These are phyloP conservation scores for Helarctos malayanus DNA, from an alignment of 2,797 vertebrate species.

Conservation along the genomic window DNA sequence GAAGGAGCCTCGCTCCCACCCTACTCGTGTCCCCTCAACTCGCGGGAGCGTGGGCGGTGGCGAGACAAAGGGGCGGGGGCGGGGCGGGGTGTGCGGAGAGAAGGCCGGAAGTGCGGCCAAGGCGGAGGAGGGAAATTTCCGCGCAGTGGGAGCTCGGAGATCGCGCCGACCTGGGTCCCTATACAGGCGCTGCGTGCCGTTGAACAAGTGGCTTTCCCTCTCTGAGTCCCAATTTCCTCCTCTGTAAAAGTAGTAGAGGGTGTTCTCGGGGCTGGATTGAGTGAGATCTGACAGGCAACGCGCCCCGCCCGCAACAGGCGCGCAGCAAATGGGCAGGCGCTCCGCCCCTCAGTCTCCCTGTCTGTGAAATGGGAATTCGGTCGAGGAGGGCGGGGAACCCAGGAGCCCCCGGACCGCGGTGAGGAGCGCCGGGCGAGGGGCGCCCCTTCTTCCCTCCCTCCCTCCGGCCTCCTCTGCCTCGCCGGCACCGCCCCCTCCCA, in stretches of 20 bases:
- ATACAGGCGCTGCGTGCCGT: neutral
- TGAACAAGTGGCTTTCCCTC: neutral
- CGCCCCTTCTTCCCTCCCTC: neutral
- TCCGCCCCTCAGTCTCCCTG: neutral
- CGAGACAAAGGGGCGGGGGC: constrained; percentile 75
- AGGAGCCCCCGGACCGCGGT: neutral
- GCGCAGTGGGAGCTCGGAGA: neutral
- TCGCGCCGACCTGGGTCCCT: neutral
- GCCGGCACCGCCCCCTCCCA: constrained; percentile 73
- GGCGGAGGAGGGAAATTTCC: constrained; percentile 71
- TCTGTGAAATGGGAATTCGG: neutral
- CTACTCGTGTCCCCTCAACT: neutral
- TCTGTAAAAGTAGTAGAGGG: neutral
- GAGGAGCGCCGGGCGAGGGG: neutral
- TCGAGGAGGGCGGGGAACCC: neutral
- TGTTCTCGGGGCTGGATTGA: neutral
- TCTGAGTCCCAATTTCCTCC: neutral
- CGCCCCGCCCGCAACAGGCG: neutral
- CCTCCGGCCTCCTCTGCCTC: neutral
- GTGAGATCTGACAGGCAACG: neutral
- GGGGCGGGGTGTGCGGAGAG: constrained; percentile 12
- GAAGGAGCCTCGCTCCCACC: neutral
- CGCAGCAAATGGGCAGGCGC: neutral
- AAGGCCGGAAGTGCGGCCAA: constrained; percentile 69
- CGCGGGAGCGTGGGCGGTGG: constrained; percentile 50